Conservation (phyloP, 2,113 vertebrate species). For the Mystacornis crossleyi region DNA sequence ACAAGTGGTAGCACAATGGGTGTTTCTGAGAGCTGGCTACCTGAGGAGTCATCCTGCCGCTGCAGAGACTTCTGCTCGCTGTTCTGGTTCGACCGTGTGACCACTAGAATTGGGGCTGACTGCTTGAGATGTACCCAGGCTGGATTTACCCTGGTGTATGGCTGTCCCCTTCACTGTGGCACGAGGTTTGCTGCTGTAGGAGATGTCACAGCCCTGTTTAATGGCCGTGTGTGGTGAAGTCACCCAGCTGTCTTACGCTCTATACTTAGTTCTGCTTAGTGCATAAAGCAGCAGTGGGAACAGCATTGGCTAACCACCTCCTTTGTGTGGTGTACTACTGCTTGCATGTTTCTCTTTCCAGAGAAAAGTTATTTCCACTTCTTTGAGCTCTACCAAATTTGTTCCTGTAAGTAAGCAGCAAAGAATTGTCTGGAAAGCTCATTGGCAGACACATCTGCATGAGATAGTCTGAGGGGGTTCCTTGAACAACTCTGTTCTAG, state of each 20-base stretch:
- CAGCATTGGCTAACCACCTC: background rate
- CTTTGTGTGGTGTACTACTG: background rate
- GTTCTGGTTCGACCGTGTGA: background rate
- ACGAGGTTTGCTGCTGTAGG: background rate
- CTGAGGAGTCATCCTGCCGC: background rate
- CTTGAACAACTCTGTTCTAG: background rate
- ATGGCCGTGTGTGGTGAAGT: background rate
- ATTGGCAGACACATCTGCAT: background rate
- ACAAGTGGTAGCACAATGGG: background rate
- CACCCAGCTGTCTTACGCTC: background rate
- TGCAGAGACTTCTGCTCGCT: background rate
- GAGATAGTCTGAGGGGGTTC: background rate
- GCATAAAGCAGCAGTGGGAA: background rate
- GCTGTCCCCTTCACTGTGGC: background rate
- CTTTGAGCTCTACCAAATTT: background rate
- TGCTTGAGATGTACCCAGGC: background rate
- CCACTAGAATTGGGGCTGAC: background rate
- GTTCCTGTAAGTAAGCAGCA: background rate
- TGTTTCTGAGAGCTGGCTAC: background rate
- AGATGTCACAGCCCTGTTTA: accelerated
- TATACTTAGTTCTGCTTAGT: background rate
- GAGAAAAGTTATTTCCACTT: background rate
- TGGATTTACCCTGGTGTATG: background rate
- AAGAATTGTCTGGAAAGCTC: background rate
- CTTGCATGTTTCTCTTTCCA: background rate